A percentile compares a stretch with the other conserved stretches of the same genome.
Conservation (phyloP, 2,113 vertebrate genomes). For the Strigops habroptila region DNA sequence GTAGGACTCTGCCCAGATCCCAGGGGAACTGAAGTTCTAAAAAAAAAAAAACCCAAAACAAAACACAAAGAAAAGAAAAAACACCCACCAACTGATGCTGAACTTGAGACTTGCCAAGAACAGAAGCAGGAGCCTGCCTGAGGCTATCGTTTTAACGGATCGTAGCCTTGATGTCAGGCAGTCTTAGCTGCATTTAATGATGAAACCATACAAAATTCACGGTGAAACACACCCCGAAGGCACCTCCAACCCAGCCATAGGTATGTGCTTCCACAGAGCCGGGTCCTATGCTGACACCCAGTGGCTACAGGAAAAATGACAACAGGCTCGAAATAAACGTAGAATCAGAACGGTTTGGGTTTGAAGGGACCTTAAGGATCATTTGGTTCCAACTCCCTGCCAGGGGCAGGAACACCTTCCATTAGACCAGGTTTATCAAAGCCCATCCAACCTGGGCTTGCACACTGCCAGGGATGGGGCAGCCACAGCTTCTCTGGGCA, state of each 20-base stretch:
- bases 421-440: background rate
- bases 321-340: background rate
- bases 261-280: rapidly evolving
- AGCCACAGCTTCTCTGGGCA: background rate
- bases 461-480: background rate
- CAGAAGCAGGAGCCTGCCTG: background rate
- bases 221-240: rapidly evolving
- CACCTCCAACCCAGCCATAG: too few relatives aligned
- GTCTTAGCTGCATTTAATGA: rapidly evolving
- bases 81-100: background rate
- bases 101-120: background rate
- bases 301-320: background rate
- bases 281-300: background rate
- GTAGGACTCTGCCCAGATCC: background rate
- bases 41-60: background rate
- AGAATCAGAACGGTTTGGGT: background rate
- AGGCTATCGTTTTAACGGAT: rapidly evolving
- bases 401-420: background rate
- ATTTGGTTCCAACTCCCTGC: background rate
- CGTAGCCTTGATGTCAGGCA: rapidly evolving
- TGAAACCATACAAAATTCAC: rapidly evolving
- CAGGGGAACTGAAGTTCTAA: background rate
- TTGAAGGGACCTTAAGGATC: background rate
- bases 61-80: background rate
- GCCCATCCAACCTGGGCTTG: background rate